Evolutionary conservation across 1,140 invertebrate genomes (phyloP).

Genomic region (Drosophila aff.): DNA sequence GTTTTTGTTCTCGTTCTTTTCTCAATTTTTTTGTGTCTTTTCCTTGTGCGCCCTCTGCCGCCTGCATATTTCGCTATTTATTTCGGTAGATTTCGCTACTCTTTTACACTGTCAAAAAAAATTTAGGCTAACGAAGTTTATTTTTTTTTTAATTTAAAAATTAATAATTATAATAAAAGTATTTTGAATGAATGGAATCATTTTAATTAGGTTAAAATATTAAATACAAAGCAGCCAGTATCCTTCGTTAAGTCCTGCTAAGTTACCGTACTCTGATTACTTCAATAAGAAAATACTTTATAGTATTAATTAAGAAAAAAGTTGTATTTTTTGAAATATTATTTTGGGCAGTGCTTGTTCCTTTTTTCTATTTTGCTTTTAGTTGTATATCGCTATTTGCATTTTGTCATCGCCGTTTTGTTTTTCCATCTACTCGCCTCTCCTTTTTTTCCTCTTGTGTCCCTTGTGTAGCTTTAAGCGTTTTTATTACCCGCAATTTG

Average conservation of each 20-base stretch:
- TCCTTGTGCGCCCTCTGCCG: conserved; percentile 7
- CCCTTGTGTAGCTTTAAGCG: conserved; percentile 53
- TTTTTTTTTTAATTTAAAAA: too few relatives aligned
- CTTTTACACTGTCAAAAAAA: conserved; percentile 2
- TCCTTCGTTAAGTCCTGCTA: too few relatives aligned
- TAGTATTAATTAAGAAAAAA: background rate
- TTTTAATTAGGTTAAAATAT: background rate
- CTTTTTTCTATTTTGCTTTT: conserved; percentile 3
- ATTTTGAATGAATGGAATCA: too few relatives aligned
- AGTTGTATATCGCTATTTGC: conserved; percentile 48
- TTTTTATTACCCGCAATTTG: conserved; percentile 79
- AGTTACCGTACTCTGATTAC: background rate
- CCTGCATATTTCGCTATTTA: conserved; percentile 53
- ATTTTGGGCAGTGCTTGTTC: background rate
- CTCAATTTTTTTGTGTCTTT: conserved; percentile 13
- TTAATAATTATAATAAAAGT: too few relatives aligned
- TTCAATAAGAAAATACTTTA: background rate
- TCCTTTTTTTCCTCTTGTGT: conserved; percentile 1
- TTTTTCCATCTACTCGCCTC: conserved; percentile 8
- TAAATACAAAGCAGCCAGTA: background rate
- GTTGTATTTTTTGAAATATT: background rate
- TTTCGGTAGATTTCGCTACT: conserved; percentile 36
- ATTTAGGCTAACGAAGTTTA: too few relatives aligned
- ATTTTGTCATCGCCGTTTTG: conserved; percentile 46
- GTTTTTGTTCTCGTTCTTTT: conserved; percentile 30